Evolutionary conservation across 2,797 vertebrate genomes (phyloP).

Genomic region (Bovichtus variegatus): DNA sequence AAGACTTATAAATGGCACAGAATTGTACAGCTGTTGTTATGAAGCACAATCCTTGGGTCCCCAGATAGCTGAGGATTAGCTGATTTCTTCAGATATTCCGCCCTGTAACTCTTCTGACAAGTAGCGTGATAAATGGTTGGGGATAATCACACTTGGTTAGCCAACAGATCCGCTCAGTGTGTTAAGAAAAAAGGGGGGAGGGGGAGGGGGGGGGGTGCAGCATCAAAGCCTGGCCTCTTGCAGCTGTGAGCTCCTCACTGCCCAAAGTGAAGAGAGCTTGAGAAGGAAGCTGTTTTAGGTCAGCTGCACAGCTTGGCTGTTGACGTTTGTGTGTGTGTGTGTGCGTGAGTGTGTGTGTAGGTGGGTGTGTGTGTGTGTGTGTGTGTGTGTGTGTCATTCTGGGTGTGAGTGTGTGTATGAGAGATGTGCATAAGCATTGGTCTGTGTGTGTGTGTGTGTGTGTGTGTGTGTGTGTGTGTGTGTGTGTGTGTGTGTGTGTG

Average conservation of each 20-base stretch:
- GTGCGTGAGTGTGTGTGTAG: slow-evolving; percentile 25
- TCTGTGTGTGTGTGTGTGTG: slow-evolving; percentile 20
- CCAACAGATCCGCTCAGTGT: slow-evolving; percentile 79
- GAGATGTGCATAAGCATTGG: slow-evolving; percentile 45
- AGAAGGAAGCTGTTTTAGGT: slow-evolving; percentile 81
- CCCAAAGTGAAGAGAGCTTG: slow-evolving; percentile 76
- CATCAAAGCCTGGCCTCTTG: slow-evolving; percentile 76
- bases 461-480: slow-evolving; percentile 52
- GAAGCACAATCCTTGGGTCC: slow-evolving; percentile 66
- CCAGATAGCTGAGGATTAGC: slow-evolving; percentile 75
- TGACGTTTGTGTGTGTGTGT: slow-evolving; percentile 36
- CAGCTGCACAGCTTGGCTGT: slow-evolving; percentile 81
- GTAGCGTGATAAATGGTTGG: slow-evolving; percentile 79
- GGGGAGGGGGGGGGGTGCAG: slow-evolving; percentile 19
- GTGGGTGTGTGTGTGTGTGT: slow-evolving; percentile 23
- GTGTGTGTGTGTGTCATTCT: slow-evolving; percentile 1
- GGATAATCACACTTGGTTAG: slow-evolving; percentile 85
- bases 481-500: slow-evolving; percentile 12
- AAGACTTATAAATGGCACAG: slow-evolving; percentile 67
- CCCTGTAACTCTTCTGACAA: slow-evolving; percentile 79
- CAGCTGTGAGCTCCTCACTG: slow-evolving; percentile 79
- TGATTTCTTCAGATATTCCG: slow-evolving; percentile 81
- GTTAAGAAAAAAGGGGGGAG: slow-evolving; percentile 48
- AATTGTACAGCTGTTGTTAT: slow-evolving; percentile 76
- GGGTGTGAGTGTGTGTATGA: slow-evolving; percentile 31